Evolutionary conservation across 2,797 vertebrate genomes (phyloP).

Genomic region (Ambastaia sidthimunki): DNA sequence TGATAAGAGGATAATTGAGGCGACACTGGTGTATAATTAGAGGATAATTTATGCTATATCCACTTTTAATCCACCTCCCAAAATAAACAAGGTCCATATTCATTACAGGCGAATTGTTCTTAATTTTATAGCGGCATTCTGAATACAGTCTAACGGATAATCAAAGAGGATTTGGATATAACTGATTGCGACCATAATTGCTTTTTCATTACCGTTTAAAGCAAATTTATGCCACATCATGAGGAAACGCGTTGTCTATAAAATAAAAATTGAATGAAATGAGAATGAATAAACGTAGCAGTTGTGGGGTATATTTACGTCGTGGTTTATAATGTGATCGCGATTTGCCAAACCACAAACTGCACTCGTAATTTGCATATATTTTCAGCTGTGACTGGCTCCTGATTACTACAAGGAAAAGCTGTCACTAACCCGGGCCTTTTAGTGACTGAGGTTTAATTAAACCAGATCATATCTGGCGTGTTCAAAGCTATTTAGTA

Average conservation of each 20-base stretch:
- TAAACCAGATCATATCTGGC: slow-evolving; percentile 27
- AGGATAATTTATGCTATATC: slow-evolving; percentile 99
- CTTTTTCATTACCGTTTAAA: slow-evolving; percentile 87
- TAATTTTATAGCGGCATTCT: slow-evolving; percentile 98
- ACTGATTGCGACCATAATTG: slow-evolving; percentile 98
- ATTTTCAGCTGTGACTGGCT: slow-evolving; percentile 90
- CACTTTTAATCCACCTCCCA: slow-evolving; percentile 99
- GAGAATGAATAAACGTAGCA: slow-evolving; percentile 77
- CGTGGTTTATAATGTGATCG: slow-evolving; percentile 86
- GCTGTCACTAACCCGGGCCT: slow-evolving; percentile 83
- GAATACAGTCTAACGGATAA: slow-evolving; percentile 97
- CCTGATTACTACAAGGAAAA: slow-evolving; percentile 82
- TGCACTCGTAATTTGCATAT: slow-evolving; percentile 89
- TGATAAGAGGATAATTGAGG: slow-evolving; percentile 99
- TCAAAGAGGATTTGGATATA: slow-evolving; percentile 94
- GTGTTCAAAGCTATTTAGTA: slow-evolving; percentile 32
- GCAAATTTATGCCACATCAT: slow-evolving; percentile 86
- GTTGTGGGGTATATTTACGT: slow-evolving; percentile 80
- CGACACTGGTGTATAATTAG: slow-evolving; percentile 99
- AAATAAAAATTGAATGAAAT: slow-evolving; percentile 86
- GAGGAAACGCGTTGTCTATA: slow-evolving; percentile 86
- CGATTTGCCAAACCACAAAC: slow-evolving; percentile 88
- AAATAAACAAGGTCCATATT: slow-evolving; percentile 99
- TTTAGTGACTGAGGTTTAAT: slow-evolving; percentile 60
- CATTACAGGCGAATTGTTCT: slow-evolving; percentile 99